Evolutionary conservation across 2,113 vertebrate genomes (phyloP).

Genomic region (Oryzias javanicus): DNA sequence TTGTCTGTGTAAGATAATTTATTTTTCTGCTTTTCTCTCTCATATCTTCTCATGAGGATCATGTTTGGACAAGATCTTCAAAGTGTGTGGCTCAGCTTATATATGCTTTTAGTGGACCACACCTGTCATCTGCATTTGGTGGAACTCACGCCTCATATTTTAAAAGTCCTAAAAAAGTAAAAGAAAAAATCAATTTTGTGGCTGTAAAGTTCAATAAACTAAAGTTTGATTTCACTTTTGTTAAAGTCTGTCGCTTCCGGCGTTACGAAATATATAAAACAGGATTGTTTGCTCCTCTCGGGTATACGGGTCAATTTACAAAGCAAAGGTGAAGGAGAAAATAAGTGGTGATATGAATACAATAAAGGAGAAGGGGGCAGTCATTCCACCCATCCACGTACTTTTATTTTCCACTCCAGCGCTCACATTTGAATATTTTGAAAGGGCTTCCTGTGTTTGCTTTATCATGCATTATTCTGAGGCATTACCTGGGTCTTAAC

Average conservation of each 20-base stretch:
- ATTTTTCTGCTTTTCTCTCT: too few species aligned
- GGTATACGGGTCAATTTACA: constrained; percentile 59
- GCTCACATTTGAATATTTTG: constrained; percentile 79
- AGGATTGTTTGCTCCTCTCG: constrained; percentile 13
- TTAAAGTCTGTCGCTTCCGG: background rate
- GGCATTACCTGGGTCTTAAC: constrained; percentile 71
- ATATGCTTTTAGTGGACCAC: too few species aligned
- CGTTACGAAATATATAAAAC: constrained; percentile 15
- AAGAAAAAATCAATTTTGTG: too few species aligned
- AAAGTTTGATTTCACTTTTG: too few species aligned
- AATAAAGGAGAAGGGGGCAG: constrained; percentile 68
- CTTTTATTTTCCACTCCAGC: constrained; percentile 79
- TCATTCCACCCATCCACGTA: constrained; percentile 68
- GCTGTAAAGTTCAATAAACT: too few species aligned
- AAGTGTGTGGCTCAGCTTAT: too few species aligned
- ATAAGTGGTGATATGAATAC: constrained; percentile 63
- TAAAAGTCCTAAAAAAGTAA: too few species aligned
- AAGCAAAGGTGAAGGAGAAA: constrained; percentile 56
- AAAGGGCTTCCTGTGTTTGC: constrained; percentile 79
- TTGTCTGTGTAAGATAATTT: too few species aligned
- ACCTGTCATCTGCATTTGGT: too few species aligned
- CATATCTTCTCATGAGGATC: too few species aligned
- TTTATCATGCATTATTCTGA: constrained; percentile 82
- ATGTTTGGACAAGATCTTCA: too few species aligned
- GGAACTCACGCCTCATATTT: too few species aligned